Evolutionary conservation across 1,140 invertebrate genomes (phyloP).

Genomic region (Drosophila pectinifera): DNA sequence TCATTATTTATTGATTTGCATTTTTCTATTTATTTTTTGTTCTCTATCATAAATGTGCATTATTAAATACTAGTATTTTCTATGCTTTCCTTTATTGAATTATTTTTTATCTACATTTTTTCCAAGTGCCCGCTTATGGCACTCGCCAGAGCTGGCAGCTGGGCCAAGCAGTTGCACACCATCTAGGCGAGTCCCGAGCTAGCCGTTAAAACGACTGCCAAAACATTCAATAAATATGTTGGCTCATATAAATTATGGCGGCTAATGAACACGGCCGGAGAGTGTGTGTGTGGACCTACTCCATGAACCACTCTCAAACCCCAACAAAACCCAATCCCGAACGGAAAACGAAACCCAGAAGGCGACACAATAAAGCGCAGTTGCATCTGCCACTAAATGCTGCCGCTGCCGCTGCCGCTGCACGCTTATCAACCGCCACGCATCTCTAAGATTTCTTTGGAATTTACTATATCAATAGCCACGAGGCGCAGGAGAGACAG

Average conservation of each 20-base stretch:
- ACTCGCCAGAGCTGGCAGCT: constrained; percentile 60
- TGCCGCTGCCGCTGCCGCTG: constrained; percentile 32
- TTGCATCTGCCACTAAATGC: constrained; percentile 67
- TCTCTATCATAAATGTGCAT: not conserved
- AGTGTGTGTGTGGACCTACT: constrained; percentile 34
- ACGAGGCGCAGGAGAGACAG: constrained; percentile 29
- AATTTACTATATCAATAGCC: constrained; percentile 78
- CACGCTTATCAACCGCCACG: constrained; percentile 74
- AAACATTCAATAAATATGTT: constrained; percentile 83
- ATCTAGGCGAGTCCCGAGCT: constrained; percentile 23
- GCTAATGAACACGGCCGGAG: constrained; percentile 70
- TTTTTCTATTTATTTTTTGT: not conserved
- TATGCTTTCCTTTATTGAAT: not conserved
- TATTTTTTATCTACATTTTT: not conserved
- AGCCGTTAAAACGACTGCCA: constrained; percentile 78
- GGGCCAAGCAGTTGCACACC: constrained; percentile 42
- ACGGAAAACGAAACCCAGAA: constrained; percentile 6
- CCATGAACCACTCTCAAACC: constrained; percentile 13
- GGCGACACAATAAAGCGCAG: constrained; percentile 61
- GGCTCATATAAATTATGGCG: constrained; percentile 79
- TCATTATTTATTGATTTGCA: not conserved
- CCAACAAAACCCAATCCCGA: not conserved
- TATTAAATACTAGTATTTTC: not conserved
- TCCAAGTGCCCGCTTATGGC: constrained; percentile 56
- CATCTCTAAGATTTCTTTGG: constrained; percentile 76